Evolutionary conservation across 1,140 invertebrate species (phyloP).

Genomic region (Drosophila sechellia): DNA sequence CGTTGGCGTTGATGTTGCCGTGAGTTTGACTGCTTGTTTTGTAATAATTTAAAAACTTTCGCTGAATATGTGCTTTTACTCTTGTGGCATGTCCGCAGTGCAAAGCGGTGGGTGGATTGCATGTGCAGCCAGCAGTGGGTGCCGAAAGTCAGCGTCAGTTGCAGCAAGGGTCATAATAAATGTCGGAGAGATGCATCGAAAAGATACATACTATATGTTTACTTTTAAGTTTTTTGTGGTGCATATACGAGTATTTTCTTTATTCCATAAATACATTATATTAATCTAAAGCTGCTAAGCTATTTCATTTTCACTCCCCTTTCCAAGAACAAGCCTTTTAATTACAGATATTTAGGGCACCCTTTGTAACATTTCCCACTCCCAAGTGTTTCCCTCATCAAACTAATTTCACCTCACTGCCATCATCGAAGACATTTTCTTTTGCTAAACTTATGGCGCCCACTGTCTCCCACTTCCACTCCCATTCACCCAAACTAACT

Average conservation of each 20-base stretch:
- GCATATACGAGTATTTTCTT: neutral
- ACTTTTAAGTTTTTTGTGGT: no score
- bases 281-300: no score
- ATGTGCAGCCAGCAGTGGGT: constrained; percentile 54
- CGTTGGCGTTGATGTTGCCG: constrained; percentile 41
- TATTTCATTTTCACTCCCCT: neutral
- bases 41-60: constrained; percentile 81
- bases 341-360: neutral
- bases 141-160: constrained; percentile 36
- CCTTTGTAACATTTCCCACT: neutral
- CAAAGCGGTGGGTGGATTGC: constrained; percentile 33
- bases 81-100: constrained; percentile 50
- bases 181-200: neutral
- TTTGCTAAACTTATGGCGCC: constrained; percentile 39
- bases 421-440: constrained; percentile 8
- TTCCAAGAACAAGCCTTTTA: neutral
- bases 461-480: constrained; percentile 40
- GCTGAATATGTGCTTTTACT: constrained; percentile 76
- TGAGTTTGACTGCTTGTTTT: constrained; percentile 76
- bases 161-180: constrained; percentile 21
- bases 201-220: no score
- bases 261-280: no score
- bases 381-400: neutral
- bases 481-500: neutral
- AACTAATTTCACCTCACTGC: constrained; percentile 9